Percentiles rank a stretch among this genome's conserved stretches.
These are phyloP conservation scores for Yponomeuta plumbellus DNA, from an alignment of 2,888 invertebrate genomes.

Conservation along the genomic window DNA sequence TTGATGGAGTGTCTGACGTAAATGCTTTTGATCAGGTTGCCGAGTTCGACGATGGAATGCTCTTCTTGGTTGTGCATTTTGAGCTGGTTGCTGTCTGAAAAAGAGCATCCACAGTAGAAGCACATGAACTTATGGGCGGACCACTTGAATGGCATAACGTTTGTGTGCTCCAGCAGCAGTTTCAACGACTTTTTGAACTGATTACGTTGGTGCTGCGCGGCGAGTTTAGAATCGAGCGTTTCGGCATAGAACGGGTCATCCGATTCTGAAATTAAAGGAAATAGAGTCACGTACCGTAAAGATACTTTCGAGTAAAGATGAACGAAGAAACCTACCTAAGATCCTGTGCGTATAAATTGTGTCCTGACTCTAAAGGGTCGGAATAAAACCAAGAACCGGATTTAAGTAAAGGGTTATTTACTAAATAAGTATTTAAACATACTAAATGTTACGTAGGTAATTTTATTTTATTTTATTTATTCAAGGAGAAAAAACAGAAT, in stretches of 20 bases:
- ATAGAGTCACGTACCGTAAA: slow-evolving; percentile 25
- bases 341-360: too few species aligned
- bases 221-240: not conserved
- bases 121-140: slow-evolving; percentile 40
- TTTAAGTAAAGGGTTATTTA: too few species aligned
- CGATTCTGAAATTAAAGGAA: slow-evolving; percentile 27
- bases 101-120: slow-evolving; percentile 41
- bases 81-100: slow-evolving; percentile 32
- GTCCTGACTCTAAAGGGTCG: too few species aligned
- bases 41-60: slow-evolving; percentile 34
- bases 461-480: too few species aligned
- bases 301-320: not conserved
- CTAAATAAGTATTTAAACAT: too few species aligned
- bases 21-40: slow-evolving; percentile 28
- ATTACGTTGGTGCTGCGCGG: not conserved
- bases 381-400: too few species aligned
- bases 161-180: slow-evolving; percentile 38
- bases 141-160: slow-evolving; percentile 44
- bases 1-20: slow-evolving; percentile 33
- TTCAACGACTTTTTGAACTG: not conserved
- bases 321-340: too few species aligned
- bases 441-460: too few species aligned
- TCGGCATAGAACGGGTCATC: not conserved
- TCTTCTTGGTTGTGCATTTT: slow-evolving; percentile 34
- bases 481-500: too few species aligned